Base-by-base conservation (phyloP, 53 echinoderm and acorn worm species). In the Holothuria scabra region DNA sequence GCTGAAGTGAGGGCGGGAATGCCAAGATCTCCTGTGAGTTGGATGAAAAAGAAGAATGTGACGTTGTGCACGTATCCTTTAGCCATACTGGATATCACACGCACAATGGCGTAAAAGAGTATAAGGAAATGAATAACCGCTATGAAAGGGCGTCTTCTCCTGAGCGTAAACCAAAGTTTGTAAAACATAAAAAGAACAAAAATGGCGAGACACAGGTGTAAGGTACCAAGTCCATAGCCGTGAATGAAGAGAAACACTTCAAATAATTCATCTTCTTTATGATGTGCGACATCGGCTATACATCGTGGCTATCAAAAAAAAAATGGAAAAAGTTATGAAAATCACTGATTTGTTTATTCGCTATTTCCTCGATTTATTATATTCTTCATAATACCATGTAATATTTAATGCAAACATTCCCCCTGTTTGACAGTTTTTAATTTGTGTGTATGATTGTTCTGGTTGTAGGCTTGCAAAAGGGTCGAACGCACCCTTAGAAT, bases 1-100 rank as follows among this genome's bases (percentile, higher is more conserved):
- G 78, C 57, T 10, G 78, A 78, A 10, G 78, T 78, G 5, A 78
- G 58, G 16, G 78, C 78, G 12, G 78, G 78, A 14, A 78, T 28
- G 4, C 58, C 24, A 12, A 78, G 52, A 58, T 78, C 78, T 9
- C 78, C 78, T 9, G 59, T 57, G 28, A 78, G 32, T 20, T 78
- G 78, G 12, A 57, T 12, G 26, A 78, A 28, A 31, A 72, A 46
- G 22, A 23, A 2, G 12, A 19, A 12, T 18, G 3, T 33, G 21
- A 12, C 8, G 20, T 46, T 13, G 3, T 1, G n/a, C 7, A 57
- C 32, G 33, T 28, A 12, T 19, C 59, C 59, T 31, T 56, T 25
- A 23, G 78, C 56, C 6, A 31, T 28, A 11, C 28, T 30, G 14
- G 56, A 57, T 2, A 78, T 28, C 57, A 58, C 58, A 9, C 78